Conservation (phyloP, 2,888 invertebrate genomes). For the Caenorhabditis japonica region DNA sequence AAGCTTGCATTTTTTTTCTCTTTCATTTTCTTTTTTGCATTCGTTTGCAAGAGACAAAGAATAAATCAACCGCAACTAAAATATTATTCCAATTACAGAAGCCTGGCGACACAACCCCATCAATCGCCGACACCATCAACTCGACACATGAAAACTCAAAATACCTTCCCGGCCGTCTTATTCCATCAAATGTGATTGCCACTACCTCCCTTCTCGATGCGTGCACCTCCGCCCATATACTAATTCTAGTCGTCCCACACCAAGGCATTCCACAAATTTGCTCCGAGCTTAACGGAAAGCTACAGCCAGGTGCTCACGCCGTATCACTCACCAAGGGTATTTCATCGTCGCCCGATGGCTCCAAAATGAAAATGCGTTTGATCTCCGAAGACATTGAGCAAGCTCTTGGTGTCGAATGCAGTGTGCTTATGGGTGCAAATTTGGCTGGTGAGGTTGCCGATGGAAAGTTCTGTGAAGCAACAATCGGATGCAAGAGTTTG, state of each 20-base stretch:
- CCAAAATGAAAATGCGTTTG: constrained; percentile 87
- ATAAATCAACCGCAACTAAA: no score
- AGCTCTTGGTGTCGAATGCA: constrained; percentile 89
- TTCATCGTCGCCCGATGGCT: constrained; percentile 41
- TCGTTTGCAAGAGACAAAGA: no score
- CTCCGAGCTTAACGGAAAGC: constrained; percentile 87
- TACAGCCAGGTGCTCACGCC: constrained; percentile 91
- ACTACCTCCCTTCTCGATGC: constrained; percentile 91
- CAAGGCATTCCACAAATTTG: constrained; percentile 80
- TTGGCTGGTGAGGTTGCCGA: constrained; percentile 92
- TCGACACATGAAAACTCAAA: constrained; percentile 97
- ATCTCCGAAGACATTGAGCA: constrained; percentile 94
- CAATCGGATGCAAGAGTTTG: constrained; percentile 83
- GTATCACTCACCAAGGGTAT: constrained; percentile 93
- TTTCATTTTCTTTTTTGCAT: no score
- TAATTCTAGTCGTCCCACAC: constrained; percentile 97
- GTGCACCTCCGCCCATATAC: constrained; percentile 90
- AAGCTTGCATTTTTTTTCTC: constrained; percentile 20
- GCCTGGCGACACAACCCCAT: constrained; percentile 25
- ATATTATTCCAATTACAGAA: constrained; percentile 38
- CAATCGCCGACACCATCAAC: constrained; percentile 95
- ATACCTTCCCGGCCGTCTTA: constrained; percentile 93
- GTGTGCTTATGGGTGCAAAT: constrained; percentile 98
- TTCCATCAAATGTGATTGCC: constrained; percentile 95
- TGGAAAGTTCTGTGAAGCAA: constrained; percentile 98